phyloP scores from a whole-genome alignment of 2,113 vertebrate species.

The Phocoena sinus region DNA sequence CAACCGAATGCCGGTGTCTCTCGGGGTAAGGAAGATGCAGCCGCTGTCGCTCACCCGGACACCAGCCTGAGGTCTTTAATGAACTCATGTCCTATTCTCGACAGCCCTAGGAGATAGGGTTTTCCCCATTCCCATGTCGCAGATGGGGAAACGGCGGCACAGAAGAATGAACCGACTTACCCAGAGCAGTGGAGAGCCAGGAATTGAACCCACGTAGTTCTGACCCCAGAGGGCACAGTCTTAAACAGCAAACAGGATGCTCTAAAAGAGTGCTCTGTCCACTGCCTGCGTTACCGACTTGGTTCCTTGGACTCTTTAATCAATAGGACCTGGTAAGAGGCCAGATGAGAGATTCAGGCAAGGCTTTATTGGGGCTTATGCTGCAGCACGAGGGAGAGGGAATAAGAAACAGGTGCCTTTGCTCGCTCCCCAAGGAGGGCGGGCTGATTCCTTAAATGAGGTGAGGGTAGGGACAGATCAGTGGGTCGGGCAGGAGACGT shows the following conservation, averaged over 20 bases:
- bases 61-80: not conserved
- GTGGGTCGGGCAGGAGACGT: not conserved
- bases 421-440: not conserved
- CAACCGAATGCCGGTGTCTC: not conserved
- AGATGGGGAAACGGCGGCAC: not conserved
- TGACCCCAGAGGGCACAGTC: not conserved
- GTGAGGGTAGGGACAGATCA: not conserved
- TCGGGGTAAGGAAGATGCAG: rapidly evolving
- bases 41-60: rapidly evolving
- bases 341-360: not conserved
- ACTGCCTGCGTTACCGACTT: not conserved
- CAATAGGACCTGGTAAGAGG: not conserved
- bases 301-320: not conserved
- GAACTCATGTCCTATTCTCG: not conserved
- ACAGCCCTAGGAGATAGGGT: not conserved
- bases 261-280: not conserved
- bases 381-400: not conserved
- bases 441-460: no score
- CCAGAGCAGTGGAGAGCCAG: not conserved
- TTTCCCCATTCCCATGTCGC: not conserved
- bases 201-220: not conserved
- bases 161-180: not conserved
- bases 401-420: not conserved
- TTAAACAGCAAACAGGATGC: not conserved
- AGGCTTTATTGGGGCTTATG: not conserved